Percentiles rank a stretch among this genome's conserved stretches.
These are phyloP conservation scores for Agrilus biguttatus DNA, from an alignment of 2,888 invertebrate species.

Conservation along the genomic window DNA sequence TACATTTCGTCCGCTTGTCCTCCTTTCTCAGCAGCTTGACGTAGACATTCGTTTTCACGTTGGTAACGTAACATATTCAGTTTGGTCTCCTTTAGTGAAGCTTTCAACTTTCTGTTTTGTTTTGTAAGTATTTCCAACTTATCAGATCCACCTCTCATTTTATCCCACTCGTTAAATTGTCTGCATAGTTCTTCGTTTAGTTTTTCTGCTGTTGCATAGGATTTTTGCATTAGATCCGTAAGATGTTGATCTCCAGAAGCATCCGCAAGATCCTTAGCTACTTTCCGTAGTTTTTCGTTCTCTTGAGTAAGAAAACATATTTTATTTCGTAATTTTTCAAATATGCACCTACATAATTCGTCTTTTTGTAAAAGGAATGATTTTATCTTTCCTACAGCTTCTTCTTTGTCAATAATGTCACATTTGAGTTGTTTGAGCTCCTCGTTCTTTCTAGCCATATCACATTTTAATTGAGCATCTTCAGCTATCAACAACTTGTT, in stretches of 20 bases:
- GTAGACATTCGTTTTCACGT: too few relatives aligned
- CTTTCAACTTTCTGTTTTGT: too few relatives aligned
- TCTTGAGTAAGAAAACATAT: slow-evolving; percentile 1
- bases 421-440: slow-evolving; percentile 3
- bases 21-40: too few relatives aligned
- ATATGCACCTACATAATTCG: not conserved
- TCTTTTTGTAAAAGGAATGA: slow-evolving; percentile 1
- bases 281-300: slow-evolving; percentile 7
- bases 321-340: not conserved
- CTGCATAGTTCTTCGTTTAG: slow-evolving; percentile 21
- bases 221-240: slow-evolving; percentile 21
- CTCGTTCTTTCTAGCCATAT: not conserved
- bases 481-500: too few relatives aligned
- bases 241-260: slow-evolving; percentile 17
- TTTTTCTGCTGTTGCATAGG: slow-evolving; percentile 21
- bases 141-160: not conserved
- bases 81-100: too few relatives aligned
- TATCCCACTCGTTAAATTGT: slow-evolving; percentile 18
- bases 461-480: too few relatives aligned
- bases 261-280: slow-evolving; percentile 7
- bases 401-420: not conserved
- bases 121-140: too few relatives aligned
- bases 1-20: too few relatives aligned
- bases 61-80: too few relatives aligned
- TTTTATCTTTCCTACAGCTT: slow-evolving; percentile 5